Evolutionary conservation across 2,113 vertebrate genomes (phyloP), one percentile per base, ranked within the genome.

Genomic region (Apodemus speciosus): DNA sequence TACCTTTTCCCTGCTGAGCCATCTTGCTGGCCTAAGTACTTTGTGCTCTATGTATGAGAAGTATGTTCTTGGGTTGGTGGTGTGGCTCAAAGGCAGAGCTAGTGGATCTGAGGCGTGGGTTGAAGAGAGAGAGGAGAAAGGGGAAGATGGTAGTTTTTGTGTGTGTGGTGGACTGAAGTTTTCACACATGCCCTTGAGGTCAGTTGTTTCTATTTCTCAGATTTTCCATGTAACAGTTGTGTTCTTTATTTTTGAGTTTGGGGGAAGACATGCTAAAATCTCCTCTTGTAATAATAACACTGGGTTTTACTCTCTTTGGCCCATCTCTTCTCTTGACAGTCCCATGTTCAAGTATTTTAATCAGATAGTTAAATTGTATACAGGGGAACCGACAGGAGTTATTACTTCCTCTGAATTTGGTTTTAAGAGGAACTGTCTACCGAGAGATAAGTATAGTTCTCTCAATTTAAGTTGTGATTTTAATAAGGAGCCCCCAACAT

Each of bases 371-470:
- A 53, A 95, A 77, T 9, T 68, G 72, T 79, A 9, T 23, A 79
- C 79, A 79, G 73, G 90, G 89, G 62, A 91, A 75, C 25, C 14
- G 73, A 62, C 9, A 27, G 27, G 81, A 88, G 53, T 93, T 81
- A 76, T 93, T 86, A 77, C 56, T 93, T 97, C 69, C 69, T 94
- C 75, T 95, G 84, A 27, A 83, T 81, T 93, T 94, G 25, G 11
- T 92, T 95, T 85, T 71, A 95, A 88, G 81, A 95, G 87, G 93
- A 97, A 95, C 64, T 68, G 83, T 91, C 56, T 66, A 77, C n/a
- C 27, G 43, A 25, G 23, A 95, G 60, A 85, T 69, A 77, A 90
- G 21, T 25, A 16, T 60, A 40, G 38, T 86, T 95, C 62, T 96
- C 62, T 90, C 53, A 68, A 40, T 86, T 86, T 95, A 73, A 94